phyloP scores from a whole-genome alignment of 1,140 invertebrate species.

The Muscidifurax raptorellus region DNA sequence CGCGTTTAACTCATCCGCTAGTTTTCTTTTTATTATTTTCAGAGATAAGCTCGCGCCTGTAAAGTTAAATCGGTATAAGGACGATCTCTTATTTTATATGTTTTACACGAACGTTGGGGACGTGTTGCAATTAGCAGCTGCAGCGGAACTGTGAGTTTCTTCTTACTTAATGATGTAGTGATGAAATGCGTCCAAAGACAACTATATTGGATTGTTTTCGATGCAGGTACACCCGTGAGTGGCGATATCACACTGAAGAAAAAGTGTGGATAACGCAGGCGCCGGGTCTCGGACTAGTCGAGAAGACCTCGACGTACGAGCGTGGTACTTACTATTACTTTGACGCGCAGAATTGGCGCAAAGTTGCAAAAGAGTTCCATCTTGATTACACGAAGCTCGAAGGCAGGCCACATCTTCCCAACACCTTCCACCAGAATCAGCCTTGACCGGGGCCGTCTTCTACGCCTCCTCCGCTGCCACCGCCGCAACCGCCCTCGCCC shows the following conservation, averaged over 20 bases:
- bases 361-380: conserved; percentile 96
- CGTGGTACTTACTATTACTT: conserved; percentile 99
- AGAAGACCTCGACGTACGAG: conserved; percentile 97
- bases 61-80: conserved; percentile 97
- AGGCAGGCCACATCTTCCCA: conserved; percentile 82
- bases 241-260: conserved; percentile 99
- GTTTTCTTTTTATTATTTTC: conserved; percentile 50
- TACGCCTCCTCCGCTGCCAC: conserved; percentile 45
- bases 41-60: conserved; percentile 96
- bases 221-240: conserved; percentile 94
- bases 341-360: conserved; percentile 97
- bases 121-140: conserved; percentile 96
- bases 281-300: conserved; percentile 91
- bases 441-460: conserved; percentile 72
- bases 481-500: conserved; percentile 41
- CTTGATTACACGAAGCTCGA: conserved; percentile 98
- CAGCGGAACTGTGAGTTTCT: conserved; percentile 93
- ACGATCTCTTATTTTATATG: conserved; percentile 99
- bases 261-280: conserved; percentile 99
- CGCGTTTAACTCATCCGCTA: neutral
- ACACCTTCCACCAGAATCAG: conserved; percentile 73
- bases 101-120: conserved; percentile 99
- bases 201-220: neutral
- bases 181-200: neutral
- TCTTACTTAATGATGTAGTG: conserved; percentile 32